These are phyloP conservation scores for Danio tinwini DNA, from an alignment of 2,797 vertebrate species.

Conservation along the genomic window DNA sequence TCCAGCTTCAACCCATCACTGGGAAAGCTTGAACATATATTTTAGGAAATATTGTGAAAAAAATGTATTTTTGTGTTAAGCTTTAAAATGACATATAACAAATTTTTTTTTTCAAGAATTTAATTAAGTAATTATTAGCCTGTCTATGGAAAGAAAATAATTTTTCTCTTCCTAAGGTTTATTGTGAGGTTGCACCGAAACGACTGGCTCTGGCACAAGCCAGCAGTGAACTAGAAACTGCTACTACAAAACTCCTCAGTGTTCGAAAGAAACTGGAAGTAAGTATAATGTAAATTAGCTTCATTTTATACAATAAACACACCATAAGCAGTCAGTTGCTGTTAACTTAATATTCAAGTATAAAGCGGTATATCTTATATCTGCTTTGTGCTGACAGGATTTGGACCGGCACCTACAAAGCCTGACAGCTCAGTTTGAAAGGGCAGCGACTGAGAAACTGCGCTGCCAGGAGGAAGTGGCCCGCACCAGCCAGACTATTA, in stretches of 20 bases:
- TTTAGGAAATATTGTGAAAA: too few species aligned
- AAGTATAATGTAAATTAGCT: conserved; percentile 58
- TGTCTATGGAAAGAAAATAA: not conserved
- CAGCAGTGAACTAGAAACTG: conserved; percentile 80
- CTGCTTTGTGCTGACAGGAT: conserved; percentile 71
- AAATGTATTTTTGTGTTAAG: not conserved
- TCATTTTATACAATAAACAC: not conserved
- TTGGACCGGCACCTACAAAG: conserved; percentile 79
- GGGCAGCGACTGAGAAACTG: conserved; percentile 80
- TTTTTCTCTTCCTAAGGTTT: conserved; percentile 49
- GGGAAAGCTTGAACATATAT: too few species aligned
- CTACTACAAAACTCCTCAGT: conserved; percentile 79
- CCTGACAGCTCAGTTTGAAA: conserved; percentile 82
- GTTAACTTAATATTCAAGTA: not conserved
- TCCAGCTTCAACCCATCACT: too few species aligned
- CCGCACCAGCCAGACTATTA: conserved; percentile 78
- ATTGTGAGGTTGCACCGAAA: conserved; percentile 83
- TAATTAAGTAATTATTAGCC: too few species aligned
- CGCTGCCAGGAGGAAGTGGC: conserved; percentile 84
- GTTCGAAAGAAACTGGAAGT: conserved; percentile 83
- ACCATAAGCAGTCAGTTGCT: not conserved
- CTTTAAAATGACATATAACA: not conserved
- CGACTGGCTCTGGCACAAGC: conserved; percentile 76
- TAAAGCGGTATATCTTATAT: not conserved
- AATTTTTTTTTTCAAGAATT: not conserved